These are phyloP conservation scores for Donacobius atricapilla DNA, from an alignment of 2,113 vertebrate species.

Conservation along the genomic window DNA sequence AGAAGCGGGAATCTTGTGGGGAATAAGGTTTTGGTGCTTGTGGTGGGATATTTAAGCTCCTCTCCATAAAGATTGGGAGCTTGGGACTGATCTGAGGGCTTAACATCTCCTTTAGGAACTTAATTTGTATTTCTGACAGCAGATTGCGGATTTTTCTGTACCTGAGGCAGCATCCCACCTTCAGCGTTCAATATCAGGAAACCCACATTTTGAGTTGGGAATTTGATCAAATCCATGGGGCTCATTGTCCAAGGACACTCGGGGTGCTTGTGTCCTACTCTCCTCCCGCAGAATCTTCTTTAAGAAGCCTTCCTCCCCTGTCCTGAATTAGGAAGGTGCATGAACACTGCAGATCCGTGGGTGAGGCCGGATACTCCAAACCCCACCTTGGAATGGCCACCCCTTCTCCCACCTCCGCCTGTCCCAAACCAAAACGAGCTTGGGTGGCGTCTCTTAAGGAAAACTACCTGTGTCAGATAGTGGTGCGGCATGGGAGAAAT, in stretches of 20 bases:
- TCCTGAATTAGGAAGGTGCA: background rate
- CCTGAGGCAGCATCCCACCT: background rate
- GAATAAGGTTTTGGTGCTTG: background rate
- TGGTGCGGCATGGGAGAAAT: background rate
- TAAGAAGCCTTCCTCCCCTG: background rate
- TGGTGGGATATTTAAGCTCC: background rate
- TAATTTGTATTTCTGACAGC: background rate
- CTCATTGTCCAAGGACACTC: background rate
- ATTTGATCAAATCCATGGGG: background rate
- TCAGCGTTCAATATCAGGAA: background rate
- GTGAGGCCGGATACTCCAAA: background rate
- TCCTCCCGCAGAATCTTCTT: background rate
- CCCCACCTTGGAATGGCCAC: background rate
- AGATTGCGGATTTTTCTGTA: background rate
- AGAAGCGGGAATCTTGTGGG: background rate
- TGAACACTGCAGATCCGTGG: background rate
- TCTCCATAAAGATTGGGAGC: background rate
- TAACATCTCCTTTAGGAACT: background rate
- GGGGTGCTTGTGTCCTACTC: background rate
- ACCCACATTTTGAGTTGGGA: accelerated
- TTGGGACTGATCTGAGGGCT: background rate
- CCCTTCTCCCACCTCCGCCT: background rate
- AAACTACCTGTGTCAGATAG: background rate
- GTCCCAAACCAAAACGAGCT: background rate
- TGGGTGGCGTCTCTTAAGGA: background rate